Base-by-base conservation (phyloP, 2,113 vertebrate species). In the Catharus bicknelli region DNA sequence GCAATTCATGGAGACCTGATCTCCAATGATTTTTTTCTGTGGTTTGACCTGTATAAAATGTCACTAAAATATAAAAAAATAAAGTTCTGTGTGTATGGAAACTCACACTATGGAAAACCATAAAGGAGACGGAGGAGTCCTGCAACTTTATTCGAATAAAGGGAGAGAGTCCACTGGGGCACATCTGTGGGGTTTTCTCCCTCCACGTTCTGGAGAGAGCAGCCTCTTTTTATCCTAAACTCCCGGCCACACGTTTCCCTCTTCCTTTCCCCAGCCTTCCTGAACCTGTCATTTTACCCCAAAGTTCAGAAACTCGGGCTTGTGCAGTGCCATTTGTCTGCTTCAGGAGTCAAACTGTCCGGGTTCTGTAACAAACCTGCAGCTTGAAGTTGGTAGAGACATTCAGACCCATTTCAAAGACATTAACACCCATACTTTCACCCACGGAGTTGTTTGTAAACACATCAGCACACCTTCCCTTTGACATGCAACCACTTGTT, bases 171-270 rank as follows among this genome's bases (percentile, higher is more conserved):
- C 50, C 19, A 12, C 27, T 1, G 2, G 9, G 13, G 5, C n/a
- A n/a, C n/a, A n/a, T n/a, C n/a, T n/a, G n/a, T n/a, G 0, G 5
- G 2, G 5, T 29, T 64, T 64, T 47, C 36, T 30, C 29, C 22
- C 18, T 23, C 0, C 0, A 9, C 10, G 18, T 18, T 47, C 47
- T 1, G 2, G 58, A 47, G 40, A 18, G 3, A 0, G 2, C n/a
- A 63, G 18, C n/a, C n/a, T 55, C 58, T n/a, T 63, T 73, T 55
- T 10, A n/a, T 8, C 22, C 42, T 9, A 20, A 55, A 16, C 23
- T 74, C 34, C 42, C 0, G 0, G 48, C 17, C 1, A 0, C 42
- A 23, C 1, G 18, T 13, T 29, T 34, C 12, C 23, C n/a, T n/a
- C 18, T 40, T n/a, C 50, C 42, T 12, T 74, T 48, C 40, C 12